Evolutionary conservation across 2,888 invertebrate genomes (phyloP), one percentile per base, ranked within the genome.

Genomic region (Pediacus dermestoides): DNA sequence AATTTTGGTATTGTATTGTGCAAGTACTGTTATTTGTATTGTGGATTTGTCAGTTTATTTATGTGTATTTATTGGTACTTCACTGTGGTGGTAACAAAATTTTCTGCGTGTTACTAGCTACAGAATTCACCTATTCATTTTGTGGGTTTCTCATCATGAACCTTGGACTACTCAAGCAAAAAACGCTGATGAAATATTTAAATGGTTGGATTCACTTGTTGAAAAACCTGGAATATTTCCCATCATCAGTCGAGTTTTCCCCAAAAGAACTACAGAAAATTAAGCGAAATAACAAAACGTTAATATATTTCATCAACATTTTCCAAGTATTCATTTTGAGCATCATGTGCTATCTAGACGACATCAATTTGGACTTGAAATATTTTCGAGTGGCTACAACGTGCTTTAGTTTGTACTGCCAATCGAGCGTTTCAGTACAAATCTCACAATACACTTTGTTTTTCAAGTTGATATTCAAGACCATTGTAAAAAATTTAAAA

Each of bases 171-270:
- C 3, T 23, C n/a, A 23, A 23, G 10, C 23, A n/a, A 3, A 23
- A 23, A 3, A n/a, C 9, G 3, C 3, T 23, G 23, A 9, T 23
- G 9, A 23, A n/a, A 4, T 23, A 6, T 23, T 23, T 6, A 3
- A n/a, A 23, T 23, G 23, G 23, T 6, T 23, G 23, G 23, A 23
- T n/a, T 23, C 10, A 3, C 10, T 23, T 23, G 23, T 3, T n/a
- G 18, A 3, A 23, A 3, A 9, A 9, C 10, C n/a, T n/a, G 9
- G 23, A 23, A 4, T 4, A n/a, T 23, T 23, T n/a, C 3, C 23
- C 4, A 23, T 23, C 23, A 18, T 23, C n/a, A n/a, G n/a, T n/a
- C n/a, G n/a, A n/a, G n/a, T n/a, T 23, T 23, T 9, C 23, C 23
- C 4, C 10, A 23, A 23, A 23, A 23, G 23, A n/a, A 6, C 8